Conservation (phyloP, 2,113 vertebrate genomes). For the Holacanthus passer region DNA sequence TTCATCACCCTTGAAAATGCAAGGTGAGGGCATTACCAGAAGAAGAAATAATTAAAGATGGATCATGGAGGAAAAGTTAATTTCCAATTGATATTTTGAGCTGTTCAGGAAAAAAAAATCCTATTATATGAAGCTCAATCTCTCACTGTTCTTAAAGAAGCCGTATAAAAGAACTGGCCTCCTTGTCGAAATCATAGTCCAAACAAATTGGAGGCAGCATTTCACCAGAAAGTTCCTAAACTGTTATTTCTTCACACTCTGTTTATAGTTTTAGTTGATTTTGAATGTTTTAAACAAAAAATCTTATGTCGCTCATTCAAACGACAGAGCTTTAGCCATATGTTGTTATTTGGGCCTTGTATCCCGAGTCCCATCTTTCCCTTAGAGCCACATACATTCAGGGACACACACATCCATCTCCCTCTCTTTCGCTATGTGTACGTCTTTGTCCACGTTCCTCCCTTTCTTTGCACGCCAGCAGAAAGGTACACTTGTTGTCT, state of each 20-base stretch:
- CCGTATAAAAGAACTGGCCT: too few species aligned
- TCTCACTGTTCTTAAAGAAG: neutral
- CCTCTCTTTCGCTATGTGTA: neutral
- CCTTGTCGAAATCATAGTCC: too few species aligned
- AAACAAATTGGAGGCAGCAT: too few species aligned
- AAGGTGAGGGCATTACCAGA: too few species aligned
- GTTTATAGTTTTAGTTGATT: too few species aligned
- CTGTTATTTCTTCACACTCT: too few species aligned
- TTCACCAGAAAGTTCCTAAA: too few species aligned
- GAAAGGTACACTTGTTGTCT: slow-evolving; percentile 38
- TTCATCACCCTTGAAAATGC: too few species aligned
- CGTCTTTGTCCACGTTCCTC: slow-evolving; percentile 10
- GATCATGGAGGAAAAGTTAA: neutral
- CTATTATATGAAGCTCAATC: neutral
- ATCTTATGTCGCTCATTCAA: too few species aligned
- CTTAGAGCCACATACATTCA: slow-evolving; percentile 2
- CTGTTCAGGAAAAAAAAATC: neutral
- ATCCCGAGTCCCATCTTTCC: neutral
- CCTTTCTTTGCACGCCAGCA: neutral
- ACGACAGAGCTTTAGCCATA: neutral
- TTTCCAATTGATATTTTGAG: slow-evolving; percentile 5
- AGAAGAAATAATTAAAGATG: neutral
- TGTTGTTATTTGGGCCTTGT: neutral
- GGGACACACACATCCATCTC: slow-evolving; percentile 15
- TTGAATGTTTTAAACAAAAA: too few species aligned